Evolutionary conservation across 53 echinoderm and acorn worm species (phyloP).

Genomic region (Astropecten irregularis): DNA sequence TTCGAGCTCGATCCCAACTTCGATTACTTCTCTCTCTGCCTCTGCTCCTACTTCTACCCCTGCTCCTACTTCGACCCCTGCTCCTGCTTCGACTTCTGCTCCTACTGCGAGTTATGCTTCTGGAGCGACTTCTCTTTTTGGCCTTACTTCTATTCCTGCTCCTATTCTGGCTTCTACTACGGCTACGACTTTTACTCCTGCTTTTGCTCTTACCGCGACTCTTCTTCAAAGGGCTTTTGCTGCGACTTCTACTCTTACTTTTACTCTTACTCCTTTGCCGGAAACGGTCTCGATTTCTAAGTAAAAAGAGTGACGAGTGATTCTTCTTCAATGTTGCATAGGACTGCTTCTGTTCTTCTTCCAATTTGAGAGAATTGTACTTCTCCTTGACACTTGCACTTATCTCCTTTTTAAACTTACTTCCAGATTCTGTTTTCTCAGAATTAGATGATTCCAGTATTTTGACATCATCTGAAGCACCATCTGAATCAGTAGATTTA

Average conservation of each 20-base stretch:
- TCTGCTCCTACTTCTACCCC: conserved; percentile 4
- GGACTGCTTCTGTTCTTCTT: conserved; percentile 8
- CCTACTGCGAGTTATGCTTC: background rate
- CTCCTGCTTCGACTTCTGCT: background rate
- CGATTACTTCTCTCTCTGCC: conserved; percentile 6
- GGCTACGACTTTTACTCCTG: background rate
- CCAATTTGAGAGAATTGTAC: conserved; percentile 34
- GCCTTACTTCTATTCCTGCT: conserved; percentile 6
- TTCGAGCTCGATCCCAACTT: conserved; percentile 2
- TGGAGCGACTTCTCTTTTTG: background rate
- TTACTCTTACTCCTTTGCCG: conserved; percentile 44
- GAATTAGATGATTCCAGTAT: background rate
- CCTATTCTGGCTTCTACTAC: background rate
- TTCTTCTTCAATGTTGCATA: conserved; percentile 25
- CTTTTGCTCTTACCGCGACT: background rate
- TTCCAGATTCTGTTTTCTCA: background rate
- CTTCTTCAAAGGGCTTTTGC: background rate
- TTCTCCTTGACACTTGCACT: conserved; percentile 49
- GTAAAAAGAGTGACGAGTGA: background rate
- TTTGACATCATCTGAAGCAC: background rate
- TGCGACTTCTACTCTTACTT: conserved; percentile 19
- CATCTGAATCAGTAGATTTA: background rate
- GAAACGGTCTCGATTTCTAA: conserved; percentile 35
- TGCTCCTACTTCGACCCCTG: background rate
- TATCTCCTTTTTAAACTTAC: conserved; percentile 13